These are phyloP conservation scores for Orthosia gracilis DNA, from an alignment of 2,888 invertebrate species.

Conservation along the genomic window DNA sequence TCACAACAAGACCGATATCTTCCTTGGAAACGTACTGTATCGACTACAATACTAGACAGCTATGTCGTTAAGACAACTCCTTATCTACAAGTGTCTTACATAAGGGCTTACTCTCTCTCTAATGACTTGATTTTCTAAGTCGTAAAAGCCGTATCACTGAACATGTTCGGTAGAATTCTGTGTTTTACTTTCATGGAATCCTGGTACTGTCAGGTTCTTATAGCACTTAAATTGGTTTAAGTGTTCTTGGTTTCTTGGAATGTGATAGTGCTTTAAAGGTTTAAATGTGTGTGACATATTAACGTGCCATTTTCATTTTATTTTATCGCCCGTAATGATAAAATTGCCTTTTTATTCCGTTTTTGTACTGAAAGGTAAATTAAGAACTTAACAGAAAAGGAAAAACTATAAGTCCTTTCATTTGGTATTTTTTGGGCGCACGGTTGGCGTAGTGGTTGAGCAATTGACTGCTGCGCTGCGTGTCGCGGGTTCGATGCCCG, in stretches of 20 bases:
- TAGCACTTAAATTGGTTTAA: conserved; percentile 15
- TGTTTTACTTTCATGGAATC: conserved; percentile 28
- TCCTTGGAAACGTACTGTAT: conserved; percentile 75
- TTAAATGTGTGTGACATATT: not conserved
- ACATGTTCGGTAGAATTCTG: conserved; percentile 50
- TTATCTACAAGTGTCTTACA: conserved; percentile 83
- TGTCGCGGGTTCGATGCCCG: no score
- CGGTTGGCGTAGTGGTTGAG: no score
- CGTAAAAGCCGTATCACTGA: conserved; percentile 73
- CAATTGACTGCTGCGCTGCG: no score
- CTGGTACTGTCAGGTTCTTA: conserved; percentile 28
- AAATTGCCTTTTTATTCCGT: not conserved
- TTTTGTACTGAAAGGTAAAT: no score
- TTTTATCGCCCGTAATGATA: not conserved
- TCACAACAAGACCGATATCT: conserved; percentile 45
- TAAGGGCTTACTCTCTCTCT: conserved; percentile 80
- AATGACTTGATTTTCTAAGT: conserved; percentile 84
- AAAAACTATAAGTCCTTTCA: no score
- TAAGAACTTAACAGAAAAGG: no score
- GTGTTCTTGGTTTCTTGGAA: conserved; percentile 2
- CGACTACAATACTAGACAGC: conserved; percentile 73
- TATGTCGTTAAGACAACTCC: conserved; percentile 82
- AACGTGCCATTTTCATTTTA: not conserved
- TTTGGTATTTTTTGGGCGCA: no score
- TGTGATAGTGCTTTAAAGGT: not conserved